These are phyloP conservation scores for Crenichthys baileyi DNA, from an alignment of 2,797 vertebrate genomes.

Conservation along the genomic window DNA sequence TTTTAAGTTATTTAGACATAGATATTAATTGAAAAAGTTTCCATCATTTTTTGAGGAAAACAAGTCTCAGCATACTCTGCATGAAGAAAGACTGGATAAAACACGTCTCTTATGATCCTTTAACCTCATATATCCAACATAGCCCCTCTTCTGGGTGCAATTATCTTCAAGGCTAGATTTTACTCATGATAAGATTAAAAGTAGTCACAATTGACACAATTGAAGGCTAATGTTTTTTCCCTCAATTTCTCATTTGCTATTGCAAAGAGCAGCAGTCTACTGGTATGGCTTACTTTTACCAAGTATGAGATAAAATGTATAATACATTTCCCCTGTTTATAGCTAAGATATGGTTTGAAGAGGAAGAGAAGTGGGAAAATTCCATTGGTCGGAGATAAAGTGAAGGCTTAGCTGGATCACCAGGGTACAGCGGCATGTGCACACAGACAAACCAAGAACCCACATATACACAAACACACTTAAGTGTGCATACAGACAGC, in stretches of 20 bases:
- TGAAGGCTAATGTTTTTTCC: slow-evolving; percentile 5
- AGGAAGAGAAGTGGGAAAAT: slow-evolving; percentile 50
- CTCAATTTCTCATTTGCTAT: background rate
- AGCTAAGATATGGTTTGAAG: background rate
- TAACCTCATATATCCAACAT: background rate
- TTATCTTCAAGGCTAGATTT: background rate
- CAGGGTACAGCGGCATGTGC: slow-evolving; percentile 34
- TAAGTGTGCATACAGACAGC: slow-evolving; percentile 37
- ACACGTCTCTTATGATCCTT: background rate
- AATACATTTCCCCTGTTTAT: slow-evolving; percentile 3
- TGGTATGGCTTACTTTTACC: background rate
- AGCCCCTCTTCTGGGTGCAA: background rate
- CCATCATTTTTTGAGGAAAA: background rate
- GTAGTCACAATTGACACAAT: background rate
- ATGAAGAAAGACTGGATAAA: background rate
- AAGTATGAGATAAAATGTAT: background rate
- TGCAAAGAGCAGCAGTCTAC: background rate
- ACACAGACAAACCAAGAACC: slow-evolving; percentile 27
- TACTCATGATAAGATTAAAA: background rate
- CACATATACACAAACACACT: slow-evolving; percentile 26
- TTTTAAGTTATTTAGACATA: background rate
- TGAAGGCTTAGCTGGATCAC: slow-evolving; percentile 50
- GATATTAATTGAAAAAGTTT: background rate
- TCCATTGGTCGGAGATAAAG: slow-evolving; percentile 54
- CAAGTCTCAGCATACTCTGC: background rate